These are phyloP conservation scores for Struthio camelus DNA, from an alignment of 2,113 vertebrate species.

Conservation along the genomic window DNA sequence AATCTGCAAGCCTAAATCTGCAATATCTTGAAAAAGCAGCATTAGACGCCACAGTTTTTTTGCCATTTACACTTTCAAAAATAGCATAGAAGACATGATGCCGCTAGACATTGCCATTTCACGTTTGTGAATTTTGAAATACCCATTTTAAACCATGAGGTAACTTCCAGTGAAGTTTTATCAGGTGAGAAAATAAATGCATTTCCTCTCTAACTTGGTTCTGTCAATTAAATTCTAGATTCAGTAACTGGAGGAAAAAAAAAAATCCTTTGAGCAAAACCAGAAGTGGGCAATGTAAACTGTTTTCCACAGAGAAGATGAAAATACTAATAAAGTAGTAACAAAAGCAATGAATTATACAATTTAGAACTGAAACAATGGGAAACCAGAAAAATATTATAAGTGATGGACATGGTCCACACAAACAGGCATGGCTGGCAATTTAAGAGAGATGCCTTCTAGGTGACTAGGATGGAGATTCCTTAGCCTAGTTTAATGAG, in stretches of 20 bases:
- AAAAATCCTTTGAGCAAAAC: conserved; percentile 65
- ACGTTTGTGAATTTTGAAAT: background rate
- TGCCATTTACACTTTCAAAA: background rate
- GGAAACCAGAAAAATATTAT: conserved; percentile 45
- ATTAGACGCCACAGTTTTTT: background rate
- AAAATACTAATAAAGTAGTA: conserved; percentile 72
- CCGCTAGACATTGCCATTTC: background rate
- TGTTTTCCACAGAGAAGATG: conserved; percentile 71
- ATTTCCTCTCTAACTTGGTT: conserved; percentile 42
- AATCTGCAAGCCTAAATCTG: background rate
- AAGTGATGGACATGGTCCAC: conserved; percentile 49
- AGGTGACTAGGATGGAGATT: conserved; percentile 35
- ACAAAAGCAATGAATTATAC: conserved; percentile 71
- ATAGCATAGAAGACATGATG: background rate
- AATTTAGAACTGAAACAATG: conserved; percentile 62
- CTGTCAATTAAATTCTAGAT: conserved; percentile 32
- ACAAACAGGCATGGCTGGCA: conserved; percentile 57
- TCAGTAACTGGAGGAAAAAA: conserved; percentile 23
- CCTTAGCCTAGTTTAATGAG: conserved; percentile 37
- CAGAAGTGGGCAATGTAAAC: conserved; percentile 71
- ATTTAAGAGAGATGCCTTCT: conserved; percentile 16
- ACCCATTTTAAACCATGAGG: background rate
- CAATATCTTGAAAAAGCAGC: background rate
- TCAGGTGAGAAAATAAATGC: background rate
- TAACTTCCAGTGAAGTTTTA: background rate